A percentile compares a stretch with the other conserved stretches of the same genome.
These are phyloP conservation scores for Melanaphis sacchari DNA, from an alignment of 1,140 invertebrate genomes.

Conservation along the genomic window DNA sequence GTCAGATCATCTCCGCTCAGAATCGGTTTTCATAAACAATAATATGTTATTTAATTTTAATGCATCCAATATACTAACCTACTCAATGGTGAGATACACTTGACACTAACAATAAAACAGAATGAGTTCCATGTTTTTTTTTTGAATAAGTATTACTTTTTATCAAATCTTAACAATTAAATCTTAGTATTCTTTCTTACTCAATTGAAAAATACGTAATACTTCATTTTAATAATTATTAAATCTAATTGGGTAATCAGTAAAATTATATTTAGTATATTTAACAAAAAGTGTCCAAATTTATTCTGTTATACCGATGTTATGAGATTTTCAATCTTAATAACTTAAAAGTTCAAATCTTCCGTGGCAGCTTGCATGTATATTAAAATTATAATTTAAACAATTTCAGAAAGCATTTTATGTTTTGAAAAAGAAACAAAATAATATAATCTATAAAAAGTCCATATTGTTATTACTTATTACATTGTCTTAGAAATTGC, in stretches of 20 bases:
- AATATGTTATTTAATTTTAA: background rate
- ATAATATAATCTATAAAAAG: background rate
- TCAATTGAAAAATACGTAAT: background rate
- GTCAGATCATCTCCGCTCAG: background rate
- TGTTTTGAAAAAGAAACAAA: background rate
- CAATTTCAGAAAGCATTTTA: constrained; percentile 2
- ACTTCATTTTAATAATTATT: background rate
- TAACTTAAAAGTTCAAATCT: background rate
- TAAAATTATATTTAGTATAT: background rate
- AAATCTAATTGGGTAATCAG: background rate
- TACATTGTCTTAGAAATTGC: background rate
- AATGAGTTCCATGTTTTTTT: background rate
- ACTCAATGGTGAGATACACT: background rate
- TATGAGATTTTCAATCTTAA: background rate
- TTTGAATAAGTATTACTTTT: background rate
- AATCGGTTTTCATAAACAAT: background rate
- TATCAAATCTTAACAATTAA: background rate
- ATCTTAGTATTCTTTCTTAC: background rate
- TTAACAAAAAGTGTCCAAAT: background rate
- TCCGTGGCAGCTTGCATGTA: background rate
- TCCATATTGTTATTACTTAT: background rate
- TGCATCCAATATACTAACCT: background rate
- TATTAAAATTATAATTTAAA: constrained; percentile 11
- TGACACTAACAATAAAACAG: background rate
- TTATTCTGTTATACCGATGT: background rate